Percentiles rank a stretch among this genome's conserved stretches.
phyloP scores from a whole-genome alignment of 2,797 vertebrate genomes.

The Phyllotis vaccarum region DNA sequence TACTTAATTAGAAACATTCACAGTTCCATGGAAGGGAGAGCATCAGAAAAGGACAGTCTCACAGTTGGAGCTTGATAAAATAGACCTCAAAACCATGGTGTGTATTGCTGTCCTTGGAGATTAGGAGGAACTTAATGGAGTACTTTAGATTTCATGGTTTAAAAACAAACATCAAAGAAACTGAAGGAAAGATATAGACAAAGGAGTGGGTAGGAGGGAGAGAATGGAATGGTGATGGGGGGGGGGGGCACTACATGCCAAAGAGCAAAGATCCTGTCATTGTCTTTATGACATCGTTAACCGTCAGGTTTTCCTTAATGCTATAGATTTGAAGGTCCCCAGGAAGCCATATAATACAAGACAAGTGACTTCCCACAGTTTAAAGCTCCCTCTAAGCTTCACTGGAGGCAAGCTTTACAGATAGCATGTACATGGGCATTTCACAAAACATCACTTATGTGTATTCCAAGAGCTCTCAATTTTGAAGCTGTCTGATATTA shows the following conservation, averaged over 20 bases:
- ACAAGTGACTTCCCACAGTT: background rate
- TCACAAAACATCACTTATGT: slow-evolving; percentile 56
- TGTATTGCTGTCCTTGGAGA: background rate
- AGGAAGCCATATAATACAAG: slow-evolving; percentile 40
- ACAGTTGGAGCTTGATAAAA: background rate
- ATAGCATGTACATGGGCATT: background rate
- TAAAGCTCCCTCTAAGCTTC: background rate
- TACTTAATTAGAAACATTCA: background rate
- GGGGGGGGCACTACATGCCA: fast-evolving
- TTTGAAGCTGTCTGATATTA: slow-evolving; percentile 18
- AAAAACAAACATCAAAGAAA: background rate
- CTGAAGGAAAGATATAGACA: background rate
- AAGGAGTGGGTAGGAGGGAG: too few species aligned
- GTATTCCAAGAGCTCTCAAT: slow-evolving; percentile 33
- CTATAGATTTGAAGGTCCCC: background rate
- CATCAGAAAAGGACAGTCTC: background rate
- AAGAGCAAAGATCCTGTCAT: background rate
- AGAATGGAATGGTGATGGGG: too few species aligned
- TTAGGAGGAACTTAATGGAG: background rate
- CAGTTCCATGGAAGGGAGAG: background rate
- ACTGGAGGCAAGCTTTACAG: background rate
- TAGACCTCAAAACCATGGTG: background rate
- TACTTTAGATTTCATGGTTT: background rate
- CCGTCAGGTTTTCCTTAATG: background rate
- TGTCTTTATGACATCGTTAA: background rate